Base-by-base conservation (phyloP, 2,888 invertebrate species). In the Ennomos quercinarius region DNA sequence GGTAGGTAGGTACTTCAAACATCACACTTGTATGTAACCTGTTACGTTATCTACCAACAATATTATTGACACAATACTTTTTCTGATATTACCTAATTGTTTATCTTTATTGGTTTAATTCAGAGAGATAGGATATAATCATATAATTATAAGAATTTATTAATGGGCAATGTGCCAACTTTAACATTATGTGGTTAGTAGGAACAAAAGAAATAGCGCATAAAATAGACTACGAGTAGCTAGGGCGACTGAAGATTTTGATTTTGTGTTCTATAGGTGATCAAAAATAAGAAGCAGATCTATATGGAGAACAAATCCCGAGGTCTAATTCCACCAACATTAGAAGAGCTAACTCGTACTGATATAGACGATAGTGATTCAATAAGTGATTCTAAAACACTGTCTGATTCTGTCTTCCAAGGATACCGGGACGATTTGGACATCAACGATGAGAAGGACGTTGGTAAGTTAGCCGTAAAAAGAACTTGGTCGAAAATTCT, bases 391-490 rank as follows among this genome's bases (percentile, higher is more conserved):
- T 69, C 64, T 4, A 80, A 81, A 64, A 84, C 89, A n/a, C 72
- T 87, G 10, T 80, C 91, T n/a, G 93, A 93, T 50, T 92, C 93
- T 8, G 93, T 94, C 1, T 91, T 92, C 47, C 94, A 95, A 75
- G 95, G 95, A 34, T 91, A 95, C 35, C 95, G 95, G 63, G 97
- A 97, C 76, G 97, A 97, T 86, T 90, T 97, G 67, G 97, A 97
- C 76, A 95, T 95, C 53, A 95, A 96, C 63, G 97, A 97, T 76
- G 96, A 97, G 78, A 95, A 95, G 12, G 50, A 50, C 82, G 93
- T 97, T 51, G 96, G 95, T 93, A 69, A 82, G 87, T 50, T 12
- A 27, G 17, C 17, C 17, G 17, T n/a, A n/a, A n/a, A 17, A 17
- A 17, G 17, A 17, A 17, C 17, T 17, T 17, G n/a, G 17, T 17